Conservation (phyloP, 2,113 vertebrate species). For the Gobio gobio region DNA sequence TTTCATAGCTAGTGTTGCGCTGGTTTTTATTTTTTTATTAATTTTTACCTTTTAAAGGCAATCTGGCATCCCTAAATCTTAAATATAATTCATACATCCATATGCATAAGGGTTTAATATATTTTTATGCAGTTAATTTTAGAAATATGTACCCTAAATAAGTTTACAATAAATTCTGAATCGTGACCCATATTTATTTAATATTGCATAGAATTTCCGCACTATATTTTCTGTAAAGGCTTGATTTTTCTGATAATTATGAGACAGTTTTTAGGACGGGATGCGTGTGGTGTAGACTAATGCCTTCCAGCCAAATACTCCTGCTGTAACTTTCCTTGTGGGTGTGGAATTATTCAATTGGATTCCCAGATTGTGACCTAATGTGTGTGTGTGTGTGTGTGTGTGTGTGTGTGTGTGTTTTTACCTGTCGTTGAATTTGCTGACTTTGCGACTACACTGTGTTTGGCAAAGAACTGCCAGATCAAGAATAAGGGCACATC, state of each 20-base stretch:
- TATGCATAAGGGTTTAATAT: not conserved
- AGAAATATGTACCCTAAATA: not conserved
- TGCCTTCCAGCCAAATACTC: conserved; percentile 10
- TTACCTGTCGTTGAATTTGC: not conserved
- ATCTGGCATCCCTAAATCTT: too few species aligned
- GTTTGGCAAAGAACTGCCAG: not conserved
- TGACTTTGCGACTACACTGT: not conserved
- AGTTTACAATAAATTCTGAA: not conserved
- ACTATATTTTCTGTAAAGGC: not conserved
- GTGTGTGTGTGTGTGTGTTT: conserved; percentile 4
- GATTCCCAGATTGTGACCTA: not conserved
- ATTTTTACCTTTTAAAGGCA: not conserved
- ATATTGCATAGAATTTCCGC: not conserved
- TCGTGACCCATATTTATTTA: not conserved
- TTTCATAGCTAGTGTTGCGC: not conserved
- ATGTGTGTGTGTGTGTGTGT: conserved; percentile 15
- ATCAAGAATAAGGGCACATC: not conserved
- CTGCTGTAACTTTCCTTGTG: not conserved
- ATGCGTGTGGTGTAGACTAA: not conserved
- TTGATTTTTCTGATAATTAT: not conserved
- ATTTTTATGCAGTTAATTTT: not conserved
- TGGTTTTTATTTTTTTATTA: not conserved
- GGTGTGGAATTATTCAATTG: conserved; percentile 9
- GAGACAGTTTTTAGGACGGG: not conserved
- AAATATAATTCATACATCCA: not conserved